A percentile compares a stretch with the other conserved stretches of the same genome.
These are phyloP conservation scores for Drosophila mimica DNA, from an alignment of 2,888 invertebrate genomes.

Conservation along the genomic window DNA sequence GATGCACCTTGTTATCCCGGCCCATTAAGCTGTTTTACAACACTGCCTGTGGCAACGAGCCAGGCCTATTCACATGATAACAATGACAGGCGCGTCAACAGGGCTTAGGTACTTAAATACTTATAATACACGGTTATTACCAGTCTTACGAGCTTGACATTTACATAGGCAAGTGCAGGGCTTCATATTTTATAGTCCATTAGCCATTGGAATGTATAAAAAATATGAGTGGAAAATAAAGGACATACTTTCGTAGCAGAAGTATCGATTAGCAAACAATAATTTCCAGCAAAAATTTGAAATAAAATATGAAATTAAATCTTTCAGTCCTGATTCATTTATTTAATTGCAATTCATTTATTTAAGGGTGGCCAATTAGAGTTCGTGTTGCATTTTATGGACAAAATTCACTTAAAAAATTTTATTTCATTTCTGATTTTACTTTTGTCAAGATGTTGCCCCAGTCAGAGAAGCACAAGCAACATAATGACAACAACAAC, in stretches of 20 bases:
- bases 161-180: neutral
- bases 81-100: conserved; percentile 59
- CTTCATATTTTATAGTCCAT: conserved; percentile 8
- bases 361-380: neutral
- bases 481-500: conserved; percentile 6
- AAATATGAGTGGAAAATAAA: neutral
- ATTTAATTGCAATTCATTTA: neutral
- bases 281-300: neutral
- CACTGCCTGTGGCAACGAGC: conserved; percentile 33
- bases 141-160: neutral
- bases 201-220: neutral
- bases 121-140: conserved; percentile 38
- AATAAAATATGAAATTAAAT: neutral
- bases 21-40: conserved; percentile 71
- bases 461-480: conserved; percentile 29
- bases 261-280: neutral
- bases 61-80: conserved; percentile 66
- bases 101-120: conserved; percentile 11
- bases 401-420: conserved; percentile 52
- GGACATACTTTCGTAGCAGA: neutral
- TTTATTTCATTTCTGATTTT: too few relatives aligned
- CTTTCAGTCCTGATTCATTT: neutral
- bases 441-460: conserved; percentile 65
- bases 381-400: conserved; percentile 48
- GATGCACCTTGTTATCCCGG: conserved; percentile 67